These are phyloP conservation scores for Noctilio leporinus DNA, from an alignment of 2,113 vertebrate genomes.

Conservation along the genomic window DNA sequence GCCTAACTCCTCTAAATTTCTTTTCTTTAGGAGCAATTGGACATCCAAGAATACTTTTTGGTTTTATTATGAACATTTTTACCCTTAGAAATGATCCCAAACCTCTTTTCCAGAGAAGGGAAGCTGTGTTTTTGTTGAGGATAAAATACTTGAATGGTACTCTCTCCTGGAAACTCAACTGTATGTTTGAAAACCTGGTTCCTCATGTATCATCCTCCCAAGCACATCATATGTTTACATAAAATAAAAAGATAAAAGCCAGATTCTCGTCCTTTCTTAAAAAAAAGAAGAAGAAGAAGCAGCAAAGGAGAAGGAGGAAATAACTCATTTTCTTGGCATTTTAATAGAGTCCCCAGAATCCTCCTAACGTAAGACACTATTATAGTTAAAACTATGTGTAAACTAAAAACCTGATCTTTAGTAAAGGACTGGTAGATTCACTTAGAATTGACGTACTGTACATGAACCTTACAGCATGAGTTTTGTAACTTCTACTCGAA, in stretches of 20 bases:
- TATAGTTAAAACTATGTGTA: neutral
- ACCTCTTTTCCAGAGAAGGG: conserved; percentile 19
- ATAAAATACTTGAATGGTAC: neutral
- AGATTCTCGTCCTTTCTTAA: conserved; percentile 42
- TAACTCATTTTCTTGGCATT: conserved; percentile 44
- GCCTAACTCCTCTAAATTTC: neutral
- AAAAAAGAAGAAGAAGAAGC: neutral
- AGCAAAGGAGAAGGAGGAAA: neutral
- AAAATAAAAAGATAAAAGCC: conserved; percentile 25
- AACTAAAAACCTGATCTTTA: neutral
- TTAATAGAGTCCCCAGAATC: conserved; percentile 19
- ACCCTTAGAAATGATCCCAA: conserved; percentile 11
- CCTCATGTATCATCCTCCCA: neutral
- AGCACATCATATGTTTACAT: conserved; percentile 14
- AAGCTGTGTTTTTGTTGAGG: conserved; percentile 40
- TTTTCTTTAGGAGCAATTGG: conserved; percentile 47
- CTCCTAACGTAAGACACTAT: neutral
- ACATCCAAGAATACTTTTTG: neutral
- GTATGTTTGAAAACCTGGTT: neutral
- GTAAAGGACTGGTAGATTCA: neutral
- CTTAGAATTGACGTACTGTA: neutral
- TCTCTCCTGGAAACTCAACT: neutral
- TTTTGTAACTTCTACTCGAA: neutral
- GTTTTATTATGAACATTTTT: conserved; percentile 33
- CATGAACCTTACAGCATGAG: neutral